Evolutionary conservation across 2,797 vertebrate genomes (phyloP).

Genomic region (Manis pentadactyla): DNA sequence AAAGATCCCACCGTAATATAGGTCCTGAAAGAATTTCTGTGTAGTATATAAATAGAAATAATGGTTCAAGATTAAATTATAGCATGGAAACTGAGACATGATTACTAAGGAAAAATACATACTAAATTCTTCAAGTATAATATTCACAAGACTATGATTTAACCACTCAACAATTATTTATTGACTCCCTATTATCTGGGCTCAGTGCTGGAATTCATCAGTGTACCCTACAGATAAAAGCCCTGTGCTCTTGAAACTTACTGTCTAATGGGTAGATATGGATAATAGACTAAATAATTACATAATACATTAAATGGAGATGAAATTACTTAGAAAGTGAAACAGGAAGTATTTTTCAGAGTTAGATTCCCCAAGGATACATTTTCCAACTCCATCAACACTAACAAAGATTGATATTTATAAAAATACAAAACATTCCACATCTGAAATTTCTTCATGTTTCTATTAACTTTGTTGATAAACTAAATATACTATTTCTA

Average conservation of each 20-base stretch:
- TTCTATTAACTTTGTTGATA: neutral
- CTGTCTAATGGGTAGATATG: neutral
- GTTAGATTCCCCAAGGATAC: neutral
- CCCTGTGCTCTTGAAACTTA: neutral
- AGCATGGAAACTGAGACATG: neutral
- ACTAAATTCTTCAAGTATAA: neutral
- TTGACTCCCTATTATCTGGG: neutral
- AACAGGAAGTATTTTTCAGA: slow-evolving; percentile 45
- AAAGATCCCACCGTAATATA: neutral
- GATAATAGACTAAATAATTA: neutral
- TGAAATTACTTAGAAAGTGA: neutral
- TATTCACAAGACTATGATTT: neutral
- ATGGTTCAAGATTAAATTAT: neutral
- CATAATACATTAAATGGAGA: neutral
- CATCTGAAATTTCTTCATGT: slow-evolving; percentile 31
- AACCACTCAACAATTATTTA: neutral
- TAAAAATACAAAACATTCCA: neutral
- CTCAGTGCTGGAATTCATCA: neutral
- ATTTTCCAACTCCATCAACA: slow-evolving; percentile 30
- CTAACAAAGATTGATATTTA: neutral
- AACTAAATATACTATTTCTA: slow-evolving; percentile 5
- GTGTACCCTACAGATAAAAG: neutral
- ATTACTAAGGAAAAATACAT: slow-evolving; percentile 33
- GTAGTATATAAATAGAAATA: neutral
- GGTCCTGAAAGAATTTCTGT: slow-evolving; percentile 1